phyloP scores from a whole-genome alignment of 2,797 vertebrate species.

The Aphelocoma californica region DNA sequence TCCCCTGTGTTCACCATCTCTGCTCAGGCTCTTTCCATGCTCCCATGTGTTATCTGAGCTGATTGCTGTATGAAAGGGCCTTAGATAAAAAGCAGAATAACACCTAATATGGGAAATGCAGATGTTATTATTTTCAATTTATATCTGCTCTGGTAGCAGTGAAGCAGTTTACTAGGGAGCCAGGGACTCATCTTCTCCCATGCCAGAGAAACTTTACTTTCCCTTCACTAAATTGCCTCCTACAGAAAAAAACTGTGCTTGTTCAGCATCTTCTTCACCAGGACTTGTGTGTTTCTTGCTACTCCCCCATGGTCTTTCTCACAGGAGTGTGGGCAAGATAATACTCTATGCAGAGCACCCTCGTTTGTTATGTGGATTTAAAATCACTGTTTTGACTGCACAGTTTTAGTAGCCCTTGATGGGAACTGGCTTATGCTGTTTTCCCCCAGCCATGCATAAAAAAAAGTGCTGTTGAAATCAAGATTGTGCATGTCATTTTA shows the following conservation, averaged over 20 bases:
- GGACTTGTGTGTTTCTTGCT: neutral
- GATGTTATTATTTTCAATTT: neutral
- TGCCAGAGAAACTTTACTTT: neutral
- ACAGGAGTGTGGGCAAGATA: neutral
- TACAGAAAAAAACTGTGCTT: neutral
- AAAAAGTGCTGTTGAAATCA: neutral
- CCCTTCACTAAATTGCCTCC: neutral
- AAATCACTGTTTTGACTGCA: neutral
- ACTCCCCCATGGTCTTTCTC: neutral
- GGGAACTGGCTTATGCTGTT: neutral
- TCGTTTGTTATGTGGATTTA: neutral
- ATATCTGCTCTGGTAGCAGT: neutral
- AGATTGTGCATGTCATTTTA: slow-evolving; percentile 9
- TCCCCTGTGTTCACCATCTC: neutral
- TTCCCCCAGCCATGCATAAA: neutral
- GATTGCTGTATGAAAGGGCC: neutral
- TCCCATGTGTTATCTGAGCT: neutral
- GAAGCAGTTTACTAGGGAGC: neutral
- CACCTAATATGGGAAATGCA: neutral
- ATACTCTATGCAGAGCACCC: neutral
- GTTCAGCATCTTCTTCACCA: neutral
- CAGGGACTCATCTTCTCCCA: neutral
- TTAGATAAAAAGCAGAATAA: neutral
- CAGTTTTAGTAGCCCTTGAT: neutral
- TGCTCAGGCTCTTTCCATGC: neutral